phyloP scores from a whole-genome alignment of 1,140 invertebrate species.

The Ctenoplectra terminalis region DNA sequence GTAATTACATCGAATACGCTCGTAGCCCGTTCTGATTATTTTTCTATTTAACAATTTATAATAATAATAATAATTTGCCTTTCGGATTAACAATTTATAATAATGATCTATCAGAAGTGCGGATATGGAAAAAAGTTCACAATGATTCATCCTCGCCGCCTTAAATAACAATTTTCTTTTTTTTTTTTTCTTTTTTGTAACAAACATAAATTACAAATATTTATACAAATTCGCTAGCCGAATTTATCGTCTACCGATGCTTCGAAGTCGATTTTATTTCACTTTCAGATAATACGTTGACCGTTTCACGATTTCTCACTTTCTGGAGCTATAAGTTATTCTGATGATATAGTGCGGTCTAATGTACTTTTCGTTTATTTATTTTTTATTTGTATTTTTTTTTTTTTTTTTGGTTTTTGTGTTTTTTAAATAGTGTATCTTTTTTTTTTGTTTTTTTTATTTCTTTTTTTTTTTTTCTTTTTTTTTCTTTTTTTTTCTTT shows the following conservation, averaged over 20 bases:
- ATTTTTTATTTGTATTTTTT: neutral
- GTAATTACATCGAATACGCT: slow-evolving; percentile 31
- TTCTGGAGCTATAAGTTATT: slow-evolving; percentile 9
- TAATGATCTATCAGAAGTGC: slow-evolving; percentile 37
- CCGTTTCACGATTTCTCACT: neutral
- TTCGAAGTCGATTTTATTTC: slow-evolving; percentile 39
- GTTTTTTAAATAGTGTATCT: neutral
- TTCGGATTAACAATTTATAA: slow-evolving; percentile 53
- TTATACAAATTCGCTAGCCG: slow-evolving; percentile 2
- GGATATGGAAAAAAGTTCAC: slow-evolving; percentile 18
- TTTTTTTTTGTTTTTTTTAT: neutral
- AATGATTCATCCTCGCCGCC: slow-evolving; percentile 8
- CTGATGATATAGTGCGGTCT: neutral
- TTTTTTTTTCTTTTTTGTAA: neutral
- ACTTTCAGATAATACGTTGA: slow-evolving; percentile 52
- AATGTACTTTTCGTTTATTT: slow-evolving; percentile 12
- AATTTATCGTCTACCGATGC: neutral
- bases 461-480: neutral
- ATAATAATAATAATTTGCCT: too few relatives aligned
- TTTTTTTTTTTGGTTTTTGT: neutral
- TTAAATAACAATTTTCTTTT: slow-evolving; percentile 20
- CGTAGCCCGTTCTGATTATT: slow-evolving; percentile 13
- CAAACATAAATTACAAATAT: slow-evolving; percentile 38
- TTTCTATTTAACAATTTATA: too few relatives aligned
- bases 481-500: too few relatives aligned